These are phyloP conservation scores for Willisornis vidua DNA, from an alignment of 2,113 vertebrate species.

Conservation along the genomic window DNA sequence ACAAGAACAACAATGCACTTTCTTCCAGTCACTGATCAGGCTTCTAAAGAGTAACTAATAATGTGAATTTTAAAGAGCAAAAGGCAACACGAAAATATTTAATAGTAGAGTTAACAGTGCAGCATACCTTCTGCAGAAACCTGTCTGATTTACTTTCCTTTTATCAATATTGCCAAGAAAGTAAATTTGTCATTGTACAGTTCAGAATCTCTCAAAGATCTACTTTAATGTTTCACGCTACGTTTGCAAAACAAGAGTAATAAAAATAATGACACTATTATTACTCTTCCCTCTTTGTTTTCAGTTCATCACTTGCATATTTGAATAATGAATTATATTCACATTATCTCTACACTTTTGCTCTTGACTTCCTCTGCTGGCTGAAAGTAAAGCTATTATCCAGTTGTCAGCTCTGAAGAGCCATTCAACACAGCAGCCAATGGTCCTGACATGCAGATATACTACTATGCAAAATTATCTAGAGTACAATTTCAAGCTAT, in stretches of 20 bases:
- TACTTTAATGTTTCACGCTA: slow-evolving; percentile 85
- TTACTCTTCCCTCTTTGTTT: slow-evolving; percentile 85
- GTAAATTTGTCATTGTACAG: slow-evolving; percentile 74
- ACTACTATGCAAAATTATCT: slow-evolving; percentile 73
- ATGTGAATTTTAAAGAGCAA: slow-evolving; percentile 42
- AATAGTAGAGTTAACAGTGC: slow-evolving; percentile 62
- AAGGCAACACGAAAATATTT: slow-evolving; percentile 53
- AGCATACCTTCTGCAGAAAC: slow-evolving; percentile 67
- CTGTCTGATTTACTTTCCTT: slow-evolving; percentile 72
- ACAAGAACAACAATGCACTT: slow-evolving; percentile 11
- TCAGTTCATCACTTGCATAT: slow-evolving; percentile 88
- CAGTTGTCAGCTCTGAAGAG: slow-evolving; percentile 87
- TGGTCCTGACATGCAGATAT: slow-evolving; percentile 84
- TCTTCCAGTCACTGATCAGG: slow-evolving; percentile 24
- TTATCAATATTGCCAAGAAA: slow-evolving; percentile 74
- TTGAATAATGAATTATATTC: slow-evolving; percentile 98
- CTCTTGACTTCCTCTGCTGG: slow-evolving; percentile 87
- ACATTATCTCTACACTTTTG: slow-evolving; percentile 90
- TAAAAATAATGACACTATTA: slow-evolving; percentile 97
- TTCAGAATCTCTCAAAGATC: slow-evolving; percentile 76
- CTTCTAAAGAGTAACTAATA: slow-evolving; percentile 55
- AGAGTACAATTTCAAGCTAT: slow-evolving; percentile 73
- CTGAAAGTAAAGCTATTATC: slow-evolving; percentile 95
- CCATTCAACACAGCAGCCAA: slow-evolving; percentile 78
- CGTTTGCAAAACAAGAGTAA: slow-evolving; percentile 87